These are phyloP conservation scores for Streptopelia turtur DNA, from an alignment of 2,797 vertebrate genomes.

Conservation along the genomic window DNA sequence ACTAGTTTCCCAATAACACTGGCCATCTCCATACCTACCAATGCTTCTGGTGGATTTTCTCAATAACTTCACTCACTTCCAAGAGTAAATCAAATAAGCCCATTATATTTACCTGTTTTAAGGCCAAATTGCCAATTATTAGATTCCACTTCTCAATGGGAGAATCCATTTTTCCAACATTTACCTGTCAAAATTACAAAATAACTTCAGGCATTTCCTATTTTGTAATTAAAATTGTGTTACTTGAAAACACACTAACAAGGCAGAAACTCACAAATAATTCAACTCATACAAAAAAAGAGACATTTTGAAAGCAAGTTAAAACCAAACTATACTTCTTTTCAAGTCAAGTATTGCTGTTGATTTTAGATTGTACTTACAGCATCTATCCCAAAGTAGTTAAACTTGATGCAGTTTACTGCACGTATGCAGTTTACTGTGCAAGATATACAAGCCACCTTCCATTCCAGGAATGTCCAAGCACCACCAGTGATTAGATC, in stretches of 20 bases:
- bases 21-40: background rate
- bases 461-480: background rate
- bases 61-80: background rate
- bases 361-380: background rate
- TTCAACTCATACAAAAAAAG: background rate
- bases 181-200: slow-evolving; percentile 83
- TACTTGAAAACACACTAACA: background rate
- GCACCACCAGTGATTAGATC: background rate
- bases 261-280: background rate
- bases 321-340: background rate
- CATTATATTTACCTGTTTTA: slow-evolving; percentile 89
- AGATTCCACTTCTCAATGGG: slow-evolving; percentile 98
- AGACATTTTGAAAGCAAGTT: background rate
- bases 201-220: background rate
- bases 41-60: background rate
- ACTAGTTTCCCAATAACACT: background rate
- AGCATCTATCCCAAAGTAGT: background rate
- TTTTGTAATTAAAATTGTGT: background rate
- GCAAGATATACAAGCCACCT: background rate
- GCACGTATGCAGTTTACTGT: background rate
- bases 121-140: slow-evolving; percentile 95
- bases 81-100: background rate
- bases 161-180: slow-evolving; percentile 98
- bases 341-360: background rate
- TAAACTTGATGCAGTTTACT: background rate